Conservation (phyloP, 2,888 invertebrate species). For the Drosophila quinaria region DNA sequence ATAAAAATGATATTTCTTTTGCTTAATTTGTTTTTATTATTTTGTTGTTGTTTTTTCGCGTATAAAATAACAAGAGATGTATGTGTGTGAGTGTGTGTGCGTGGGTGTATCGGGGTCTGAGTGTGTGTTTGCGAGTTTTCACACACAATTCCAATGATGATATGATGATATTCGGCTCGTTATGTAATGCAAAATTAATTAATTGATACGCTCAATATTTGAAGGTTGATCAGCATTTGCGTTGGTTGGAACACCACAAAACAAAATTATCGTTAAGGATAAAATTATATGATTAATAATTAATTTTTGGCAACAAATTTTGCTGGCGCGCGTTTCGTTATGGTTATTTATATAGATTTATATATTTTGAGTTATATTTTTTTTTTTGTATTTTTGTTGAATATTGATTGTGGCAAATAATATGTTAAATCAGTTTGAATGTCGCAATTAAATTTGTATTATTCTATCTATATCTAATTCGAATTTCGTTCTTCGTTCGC, state of each 20-base stretch:
- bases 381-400: slow-evolving; percentile 1
- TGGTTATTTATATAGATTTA: slow-evolving; percentile 17
- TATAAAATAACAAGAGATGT: slow-evolving; percentile 22
- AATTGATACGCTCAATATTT: slow-evolving; percentile 53
- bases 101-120: background rate
- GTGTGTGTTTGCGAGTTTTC: slow-evolving; percentile 17
- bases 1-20: slow-evolving; percentile 40
- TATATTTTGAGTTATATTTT: background rate
- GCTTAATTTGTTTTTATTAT: slow-evolving; percentile 32
- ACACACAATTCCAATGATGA: slow-evolving; percentile 30
- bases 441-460: slow-evolving; percentile 57
- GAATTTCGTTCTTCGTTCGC: slow-evolving; percentile 72
- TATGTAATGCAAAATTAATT: slow-evolving; percentile 58
- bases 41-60: slow-evolving; percentile 22
- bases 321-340: slow-evolving; percentile 68
- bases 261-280: slow-evolving; percentile 17
- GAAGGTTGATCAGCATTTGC: slow-evolving; percentile 18
- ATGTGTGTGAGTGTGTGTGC: background rate
- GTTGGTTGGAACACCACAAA: slow-evolving; percentile 62
- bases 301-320: slow-evolving; percentile 44
- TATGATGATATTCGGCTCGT: slow-evolving; percentile 24
- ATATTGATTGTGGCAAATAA: slow-evolving; percentile 40
- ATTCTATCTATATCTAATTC: slow-evolving; percentile 54
- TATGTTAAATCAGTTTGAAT: slow-evolving; percentile 36
- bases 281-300: slow-evolving; percentile 26